Conservation (phyloP, 2,888 invertebrate species). For the Cecidostiba fungosa region DNA sequence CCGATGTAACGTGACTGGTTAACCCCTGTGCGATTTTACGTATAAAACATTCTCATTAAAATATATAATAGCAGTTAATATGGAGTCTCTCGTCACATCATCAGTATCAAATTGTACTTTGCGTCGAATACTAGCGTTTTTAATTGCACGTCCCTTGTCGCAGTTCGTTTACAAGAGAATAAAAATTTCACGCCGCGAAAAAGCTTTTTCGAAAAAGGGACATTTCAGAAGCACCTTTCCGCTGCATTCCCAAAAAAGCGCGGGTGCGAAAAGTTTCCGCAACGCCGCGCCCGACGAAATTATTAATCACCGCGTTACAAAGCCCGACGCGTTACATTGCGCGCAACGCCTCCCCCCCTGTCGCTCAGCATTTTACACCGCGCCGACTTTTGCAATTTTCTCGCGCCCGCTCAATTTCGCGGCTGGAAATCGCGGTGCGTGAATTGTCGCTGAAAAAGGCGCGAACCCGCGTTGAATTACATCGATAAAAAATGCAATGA, state of each 20-base stretch:
- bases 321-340: constrained; percentile 52
- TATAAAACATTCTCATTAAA: constrained; percentile 2
- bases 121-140: background rate
- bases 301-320: constrained; percentile 64
- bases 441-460: constrained; percentile 58
- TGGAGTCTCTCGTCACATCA: background rate
- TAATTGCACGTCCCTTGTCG: background rate
- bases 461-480: constrained; percentile 71
- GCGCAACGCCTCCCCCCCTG: background rate
- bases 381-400: constrained; percentile 57
- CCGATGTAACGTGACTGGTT: background rate
- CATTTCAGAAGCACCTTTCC: background rate
- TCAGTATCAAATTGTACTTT: background rate
- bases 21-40: background rate
- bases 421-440: constrained; percentile 66
- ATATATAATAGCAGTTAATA: constrained; percentile 1
- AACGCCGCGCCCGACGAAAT: constrained; percentile 51
- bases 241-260: constrained; percentile 46
- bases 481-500: constrained; percentile 72
- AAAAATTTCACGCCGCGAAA: background rate
- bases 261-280: constrained; percentile 48
- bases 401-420: constrained; percentile 62
- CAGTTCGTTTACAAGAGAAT: background rate
- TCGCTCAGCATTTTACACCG: constrained; percentile 48
- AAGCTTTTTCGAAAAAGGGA: constrained; percentile 4